Evolutionary conservation across 1,140 invertebrate species (phyloP).

Genomic region (Euschistus heros): DNA sequence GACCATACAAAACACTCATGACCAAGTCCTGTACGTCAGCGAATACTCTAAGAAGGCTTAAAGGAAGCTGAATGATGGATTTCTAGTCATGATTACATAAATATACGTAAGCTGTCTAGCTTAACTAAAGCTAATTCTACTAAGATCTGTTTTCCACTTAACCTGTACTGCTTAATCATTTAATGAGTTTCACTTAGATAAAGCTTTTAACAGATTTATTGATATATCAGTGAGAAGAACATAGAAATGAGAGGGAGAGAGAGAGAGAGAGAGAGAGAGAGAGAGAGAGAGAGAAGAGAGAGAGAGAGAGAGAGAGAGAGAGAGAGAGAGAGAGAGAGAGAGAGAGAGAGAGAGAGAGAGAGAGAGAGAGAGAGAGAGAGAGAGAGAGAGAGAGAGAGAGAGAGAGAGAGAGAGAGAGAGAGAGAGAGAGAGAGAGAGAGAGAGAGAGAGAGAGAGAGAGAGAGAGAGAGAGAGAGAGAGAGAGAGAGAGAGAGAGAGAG

Average conservation of each 20-base stretch:
- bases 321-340: slow-evolving; percentile 25
- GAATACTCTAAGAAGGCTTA: no score
- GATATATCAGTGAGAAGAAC: no score
- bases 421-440: slow-evolving; percentile 25
- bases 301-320: slow-evolving; percentile 21
- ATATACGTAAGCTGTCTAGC: no score
- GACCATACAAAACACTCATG: no score
- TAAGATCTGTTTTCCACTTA: no score
- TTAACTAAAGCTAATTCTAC: no score
- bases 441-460: slow-evolving; percentile 35
- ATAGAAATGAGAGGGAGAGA: slow-evolving; percentile 31
- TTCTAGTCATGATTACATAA: no score
- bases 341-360: slow-evolving; percentile 21
- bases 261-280: slow-evolving; percentile 28
- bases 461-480: slow-evolving; percentile 28
- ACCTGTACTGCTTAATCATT: no score
- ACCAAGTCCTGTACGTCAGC: no score
- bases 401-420: slow-evolving; percentile 20
- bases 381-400: slow-evolving; percentile 25
- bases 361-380: slow-evolving; percentile 22
- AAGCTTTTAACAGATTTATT: no score
- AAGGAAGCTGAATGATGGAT: no score
- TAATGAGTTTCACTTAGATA: no score
- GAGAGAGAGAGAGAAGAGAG: slow-evolving; percentile 21
- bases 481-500: slow-evolving; percentile 25